Evolutionary conservation across 2,888 invertebrate genomes (phyloP), one percentile per base, ranked within the genome.

Genomic region (Keiferia lycopersicella): DNA sequence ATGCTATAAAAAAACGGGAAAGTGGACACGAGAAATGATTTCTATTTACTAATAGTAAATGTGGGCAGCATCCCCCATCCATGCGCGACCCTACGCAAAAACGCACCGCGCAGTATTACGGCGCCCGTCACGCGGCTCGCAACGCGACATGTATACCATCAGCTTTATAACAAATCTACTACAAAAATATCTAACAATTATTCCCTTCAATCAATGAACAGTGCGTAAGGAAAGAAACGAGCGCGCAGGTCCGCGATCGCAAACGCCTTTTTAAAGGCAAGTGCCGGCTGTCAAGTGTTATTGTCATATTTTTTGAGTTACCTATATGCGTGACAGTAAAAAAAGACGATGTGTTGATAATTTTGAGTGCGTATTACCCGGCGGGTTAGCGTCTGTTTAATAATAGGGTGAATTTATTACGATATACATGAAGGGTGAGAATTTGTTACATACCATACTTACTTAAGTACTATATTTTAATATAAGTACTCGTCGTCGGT

Each of bases 371-470:
- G 69, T 78, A 77, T 81, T 78, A 78, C 70, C 71, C 70, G 69
- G 67, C 68, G 70, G 69, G 68, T 68, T 70, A 67, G 65, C 64
- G 65, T 68, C 70, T 71, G 73, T 69, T n/a, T n/a, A n/a, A 72
- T 76, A 82, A 34, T 34, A 80, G 82, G 84, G 82, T 73, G 77
- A 45, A n/a, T 45, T 16, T 3, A 75, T 68, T 69, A 69, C 69
- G 74, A 65, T 70, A 75, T 81, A 84, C 78, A 91, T 91, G 91
- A 91, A 91, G 89, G 90, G 91, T 91, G 82, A 90, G 89, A 73
- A 68, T 63, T 57, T 61, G 6, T 69, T 68, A 71, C 71, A 61
- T 75, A 73, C 63, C n/a, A 18, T n/a, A 26, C 6, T 26, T 26
- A 26, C 26, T 20, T 12, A 11, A 18, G n/a, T n/a, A n/a, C n/a